phyloP scores from a whole-genome alignment of 1,140 invertebrate species.

The Laodelphax striatellus region DNA sequence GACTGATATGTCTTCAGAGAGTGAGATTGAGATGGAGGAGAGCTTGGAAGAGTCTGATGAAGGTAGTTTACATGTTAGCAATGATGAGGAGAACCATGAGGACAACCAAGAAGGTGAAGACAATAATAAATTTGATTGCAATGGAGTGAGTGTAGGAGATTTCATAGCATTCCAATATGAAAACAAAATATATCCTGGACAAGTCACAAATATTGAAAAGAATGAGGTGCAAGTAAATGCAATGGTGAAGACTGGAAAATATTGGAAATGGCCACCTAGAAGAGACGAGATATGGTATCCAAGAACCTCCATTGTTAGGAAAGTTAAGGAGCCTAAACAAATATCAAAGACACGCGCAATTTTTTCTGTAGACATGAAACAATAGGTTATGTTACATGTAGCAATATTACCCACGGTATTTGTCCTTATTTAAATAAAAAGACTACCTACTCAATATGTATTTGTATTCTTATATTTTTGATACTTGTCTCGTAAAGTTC shows the following conservation, averaged over 20 bases:
- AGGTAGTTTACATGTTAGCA: not conserved
- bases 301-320: not conserved
- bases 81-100: not conserved
- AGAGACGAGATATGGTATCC: not conserved
- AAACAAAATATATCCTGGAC: not conserved
- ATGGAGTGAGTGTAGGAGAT: not conserved
- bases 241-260: not conserved
- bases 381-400: too few relatives aligned
- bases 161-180: not conserved
- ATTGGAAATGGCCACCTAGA: not conserved
- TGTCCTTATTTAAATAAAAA: too few relatives aligned
- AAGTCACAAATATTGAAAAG: not conserved
- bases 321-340: not conserved
- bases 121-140: not conserved
- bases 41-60: not conserved
- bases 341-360: too few relatives aligned
- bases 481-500: too few relatives aligned
- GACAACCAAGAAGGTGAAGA: not conserved
- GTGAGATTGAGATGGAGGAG: not conserved
- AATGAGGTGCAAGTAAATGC: not conserved
- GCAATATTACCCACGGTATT: too few relatives aligned
- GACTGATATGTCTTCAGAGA: not conserved
- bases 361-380: too few relatives aligned
- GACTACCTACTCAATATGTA: too few relatives aligned
- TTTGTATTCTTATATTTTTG: too few relatives aligned